Evolutionary conservation across 2,797 vertebrate species (phyloP), one percentile per base, ranked within the genome.

Genomic region (Merluccius polli): DNA sequence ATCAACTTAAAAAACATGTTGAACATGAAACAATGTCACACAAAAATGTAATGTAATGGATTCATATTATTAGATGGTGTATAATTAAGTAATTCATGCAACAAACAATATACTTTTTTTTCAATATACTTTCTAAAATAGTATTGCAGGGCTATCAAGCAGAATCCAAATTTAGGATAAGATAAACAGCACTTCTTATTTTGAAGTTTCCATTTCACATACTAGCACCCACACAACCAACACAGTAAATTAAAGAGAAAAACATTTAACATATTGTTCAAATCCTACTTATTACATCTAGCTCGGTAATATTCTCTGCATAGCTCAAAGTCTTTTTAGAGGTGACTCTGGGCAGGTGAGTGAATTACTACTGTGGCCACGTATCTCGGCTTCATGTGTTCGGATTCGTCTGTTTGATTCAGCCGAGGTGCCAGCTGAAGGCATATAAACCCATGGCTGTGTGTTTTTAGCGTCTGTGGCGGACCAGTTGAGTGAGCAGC

Each of bases 401-500:
- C 82, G 84, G 85, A 88, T 88, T 83, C 82, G 80, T 86, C 87
- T 87, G 83, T 88, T 84, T 89, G 82, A 78, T 78, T 90, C 89
- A 86, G 84, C 77, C 73, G 81, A 86, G 80, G 79, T 83, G 85
- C 88, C 89, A 90, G 89, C 90, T 87, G 80, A 90, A 85, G 79
- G 87, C 83, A 82, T 84, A 89, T 80, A 82, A 89, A 89, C 83
- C 85, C 83, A 86, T 82, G 86, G 88, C 89, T 89, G 81, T 89
- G 85, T 71, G 82, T 78, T 80, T n/a, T 87, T 79, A 84, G 84
- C 76, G 41, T 89, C 83, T 86, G 81, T 72, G 77, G 80, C 85
- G 89, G 89, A 90, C 89, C 86, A 89, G 87, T 86, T 89, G 85
- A 90, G 88, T 83, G 86, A 90, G 88, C 77, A 88, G 83, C 83